Percentiles rank a stretch among this genome's conserved stretches.
These are phyloP conservation scores for Nycteola revayana DNA, from an alignment of 2,888 invertebrate genomes.

Conservation along the genomic window DNA sequence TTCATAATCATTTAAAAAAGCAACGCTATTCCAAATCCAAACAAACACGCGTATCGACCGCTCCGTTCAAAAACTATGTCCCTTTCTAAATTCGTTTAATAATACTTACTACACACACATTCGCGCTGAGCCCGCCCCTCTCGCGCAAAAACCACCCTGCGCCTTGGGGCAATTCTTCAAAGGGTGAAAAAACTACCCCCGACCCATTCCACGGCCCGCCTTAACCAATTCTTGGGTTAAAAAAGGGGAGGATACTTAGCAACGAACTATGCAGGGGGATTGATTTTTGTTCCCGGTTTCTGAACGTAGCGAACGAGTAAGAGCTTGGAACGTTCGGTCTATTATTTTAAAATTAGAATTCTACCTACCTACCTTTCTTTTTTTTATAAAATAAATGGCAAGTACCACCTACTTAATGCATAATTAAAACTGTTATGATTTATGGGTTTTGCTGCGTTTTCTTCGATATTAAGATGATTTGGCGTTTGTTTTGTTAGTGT, in stretches of 20 bases:
- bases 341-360: slow-evolving; percentile 19
- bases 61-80: slow-evolving; percentile 67
- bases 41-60: slow-evolving; percentile 42
- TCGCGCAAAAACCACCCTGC: slow-evolving; percentile 60
- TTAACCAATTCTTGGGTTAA: slow-evolving; percentile 79
- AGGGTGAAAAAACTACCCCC: slow-evolving; percentile 74
- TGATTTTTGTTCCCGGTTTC: slow-evolving; percentile 56
- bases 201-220: slow-evolving; percentile 59
- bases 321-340: slow-evolving; percentile 27
- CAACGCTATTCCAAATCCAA: slow-evolving; percentile 32
- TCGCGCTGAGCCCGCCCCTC: slow-evolving; percentile 42
- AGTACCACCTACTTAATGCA: too few relatives aligned
- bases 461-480: too few relatives aligned
- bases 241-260: slow-evolving; percentile 80
- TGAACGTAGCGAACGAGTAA: slow-evolving; percentile 32
- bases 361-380: slow-evolving; percentile 5
- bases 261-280: slow-evolving; percentile 64
- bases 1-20: slow-evolving; percentile 1
- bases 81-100: slow-evolving; percentile 74
- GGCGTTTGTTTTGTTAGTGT: too few relatives aligned
- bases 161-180: slow-evolving; percentile 81
- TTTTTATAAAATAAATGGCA: too few relatives aligned
- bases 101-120: slow-evolving; percentile 68
- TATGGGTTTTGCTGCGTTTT: too few relatives aligned
- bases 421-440: too few relatives aligned